Conservation (phyloP, 2,888 invertebrate species). For the Macrosoma leucophasiata region DNA sequence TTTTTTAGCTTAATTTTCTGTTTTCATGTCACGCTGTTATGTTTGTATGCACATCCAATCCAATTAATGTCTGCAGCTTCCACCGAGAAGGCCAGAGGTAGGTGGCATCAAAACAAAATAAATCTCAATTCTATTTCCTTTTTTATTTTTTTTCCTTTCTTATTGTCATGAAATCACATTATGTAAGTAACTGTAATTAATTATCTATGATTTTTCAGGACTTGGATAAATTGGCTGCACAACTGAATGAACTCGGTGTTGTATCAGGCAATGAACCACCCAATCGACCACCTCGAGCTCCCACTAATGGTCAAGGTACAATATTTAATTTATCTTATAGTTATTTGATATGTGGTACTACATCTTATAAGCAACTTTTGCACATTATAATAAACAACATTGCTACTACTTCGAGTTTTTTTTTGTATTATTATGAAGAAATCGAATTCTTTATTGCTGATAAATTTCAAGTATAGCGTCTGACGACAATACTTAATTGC, state of each 20-base stretch:
- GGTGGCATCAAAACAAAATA: conserved; percentile 66
- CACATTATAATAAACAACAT: neutral
- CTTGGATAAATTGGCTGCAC: conserved; percentile 96
- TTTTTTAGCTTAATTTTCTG: conserved; percentile 62
- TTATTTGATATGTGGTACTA: no score
- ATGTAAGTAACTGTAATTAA: neutral
- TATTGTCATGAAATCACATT: conserved; percentile 1
- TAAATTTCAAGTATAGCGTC: no score
- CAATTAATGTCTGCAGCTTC: conserved; percentile 78
- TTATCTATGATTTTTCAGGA: conserved; percentile 78
- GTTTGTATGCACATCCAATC: conserved; percentile 68
- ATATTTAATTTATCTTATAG: conserved; percentile 1
- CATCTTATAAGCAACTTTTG: no score
- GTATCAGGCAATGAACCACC: conserved; percentile 84
- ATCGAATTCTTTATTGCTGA: no score
- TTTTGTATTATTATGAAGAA: no score
- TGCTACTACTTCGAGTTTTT: no score
- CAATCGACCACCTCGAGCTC: conserved; percentile 62
- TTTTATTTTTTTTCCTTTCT: conserved; percentile 18
- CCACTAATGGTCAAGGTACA: conserved; percentile 66
- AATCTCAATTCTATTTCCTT: no score
- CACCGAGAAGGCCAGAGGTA: conserved; percentile 94
- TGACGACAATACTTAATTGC: no score
- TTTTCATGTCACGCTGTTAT: conserved; percentile 73
- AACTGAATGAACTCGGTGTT: conserved; percentile 94